These are phyloP conservation scores for Tipula lateralis DNA, from an alignment of 2,888 invertebrate genomes.

Conservation along the genomic window DNA sequence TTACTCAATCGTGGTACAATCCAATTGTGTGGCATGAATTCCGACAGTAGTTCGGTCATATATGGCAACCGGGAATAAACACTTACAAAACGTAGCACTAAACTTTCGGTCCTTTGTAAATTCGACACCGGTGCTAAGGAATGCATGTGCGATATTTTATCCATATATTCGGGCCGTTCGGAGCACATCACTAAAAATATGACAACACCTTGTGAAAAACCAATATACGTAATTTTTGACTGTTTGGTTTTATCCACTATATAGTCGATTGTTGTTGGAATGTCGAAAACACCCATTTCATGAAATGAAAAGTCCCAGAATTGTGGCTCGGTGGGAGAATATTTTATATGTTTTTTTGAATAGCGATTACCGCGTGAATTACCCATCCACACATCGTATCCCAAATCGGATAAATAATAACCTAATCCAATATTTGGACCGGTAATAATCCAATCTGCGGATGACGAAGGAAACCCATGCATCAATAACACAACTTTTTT, in stretches of 20 bases:
- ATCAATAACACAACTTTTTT: not conserved
- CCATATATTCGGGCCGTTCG: conserved; percentile 55
- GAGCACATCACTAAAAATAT: conserved; percentile 58
- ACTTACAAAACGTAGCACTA: not conserved
- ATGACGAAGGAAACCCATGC: not conserved
- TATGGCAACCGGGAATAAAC: not conserved
- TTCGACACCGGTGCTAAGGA: conserved; percentile 53
- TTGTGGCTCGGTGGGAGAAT: conserved; percentile 50
- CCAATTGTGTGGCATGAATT: conserved; percentile 57
- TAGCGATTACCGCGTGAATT: not conserved
- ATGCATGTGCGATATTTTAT: conserved; percentile 57
- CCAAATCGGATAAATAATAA: conserved; percentile 6
- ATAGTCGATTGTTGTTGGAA: conserved; percentile 62
- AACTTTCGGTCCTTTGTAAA: not conserved
- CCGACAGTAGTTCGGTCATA: conserved; percentile 41
- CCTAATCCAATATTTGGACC: not conserved
- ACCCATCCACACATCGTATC: not conserved
- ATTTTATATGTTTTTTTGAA: conserved; percentile 46
- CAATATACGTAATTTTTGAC: conserved; percentile 57
- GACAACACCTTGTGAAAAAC: conserved; percentile 66
- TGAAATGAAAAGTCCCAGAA: conserved; percentile 65
- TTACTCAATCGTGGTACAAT: conserved; percentile 51
- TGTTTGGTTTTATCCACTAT: conserved; percentile 51
- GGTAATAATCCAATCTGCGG: not conserved
- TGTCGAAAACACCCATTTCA: conserved; percentile 63